phyloP scores from a whole-genome alignment of 1,140 invertebrate genomes.

The Neodiprion virginianus region DNA sequence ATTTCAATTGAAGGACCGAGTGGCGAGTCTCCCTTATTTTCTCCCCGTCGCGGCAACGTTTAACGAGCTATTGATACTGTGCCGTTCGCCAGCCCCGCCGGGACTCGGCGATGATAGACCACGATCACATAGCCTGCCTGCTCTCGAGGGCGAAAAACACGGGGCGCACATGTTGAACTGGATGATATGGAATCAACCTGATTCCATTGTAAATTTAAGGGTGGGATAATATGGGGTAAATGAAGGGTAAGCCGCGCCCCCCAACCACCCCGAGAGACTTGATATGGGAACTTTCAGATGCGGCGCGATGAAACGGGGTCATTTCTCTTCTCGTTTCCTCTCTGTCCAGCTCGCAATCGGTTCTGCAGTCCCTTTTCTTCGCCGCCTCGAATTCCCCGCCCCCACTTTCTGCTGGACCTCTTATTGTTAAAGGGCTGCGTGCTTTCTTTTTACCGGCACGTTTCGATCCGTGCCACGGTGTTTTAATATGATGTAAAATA shows the following conservation, averaged over 20 bases:
- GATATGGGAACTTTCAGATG: constrained; percentile 10
- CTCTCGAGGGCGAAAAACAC: too few relatives aligned
- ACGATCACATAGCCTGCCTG: too few relatives aligned
- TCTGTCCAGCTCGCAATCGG: neutral
- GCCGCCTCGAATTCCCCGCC: neutral
- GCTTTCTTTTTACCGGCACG: too few relatives aligned
- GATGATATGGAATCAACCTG: constrained; percentile 18
- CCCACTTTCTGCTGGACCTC: neutral
- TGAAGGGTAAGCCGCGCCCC: constrained; percentile 2
- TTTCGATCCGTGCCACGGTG: neutral
- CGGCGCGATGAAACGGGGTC: constrained; percentile 9
- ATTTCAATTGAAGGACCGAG: constrained; percentile 48
- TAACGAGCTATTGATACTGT: constrained; percentile 61
- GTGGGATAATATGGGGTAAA: constrained; percentile 34
- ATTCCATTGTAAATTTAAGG: constrained; percentile 46
- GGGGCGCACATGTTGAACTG: neutral
- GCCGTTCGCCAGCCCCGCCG: constrained; percentile 21
- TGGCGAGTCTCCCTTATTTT: constrained; percentile 26
- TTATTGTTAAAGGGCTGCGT: too few relatives aligned
- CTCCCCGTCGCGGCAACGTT: constrained; percentile 36
- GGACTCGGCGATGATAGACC: neutral
- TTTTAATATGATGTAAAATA: constrained; percentile 13
- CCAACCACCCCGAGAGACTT: neutral
- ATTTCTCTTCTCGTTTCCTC: constrained; percentile 13
- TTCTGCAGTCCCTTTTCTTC: neutral